Evolutionary conservation across 2,888 invertebrate species (phyloP).

Genomic region (Callimorpha dominula): DNA sequence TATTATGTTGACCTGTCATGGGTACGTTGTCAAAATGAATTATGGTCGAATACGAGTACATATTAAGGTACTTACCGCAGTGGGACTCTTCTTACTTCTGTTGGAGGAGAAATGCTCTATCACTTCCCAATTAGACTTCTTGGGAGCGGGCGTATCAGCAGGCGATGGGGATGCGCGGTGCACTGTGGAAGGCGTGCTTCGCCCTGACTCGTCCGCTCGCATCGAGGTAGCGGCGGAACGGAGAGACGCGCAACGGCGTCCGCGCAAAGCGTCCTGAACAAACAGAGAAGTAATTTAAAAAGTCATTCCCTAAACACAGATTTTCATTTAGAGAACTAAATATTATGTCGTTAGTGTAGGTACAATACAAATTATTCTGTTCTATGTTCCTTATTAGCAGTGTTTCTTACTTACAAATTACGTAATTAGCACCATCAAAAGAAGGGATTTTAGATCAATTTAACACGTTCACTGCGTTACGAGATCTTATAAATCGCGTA

Average conservation of each 20-base stretch:
- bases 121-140: conserved; percentile 96
- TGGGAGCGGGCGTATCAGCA: conserved; percentile 85
- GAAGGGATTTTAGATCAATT: no score
- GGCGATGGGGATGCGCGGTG: conserved; percentile 84
- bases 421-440: no score
- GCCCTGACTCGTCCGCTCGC: conserved; percentile 74
- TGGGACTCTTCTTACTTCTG: conserved; percentile 86
- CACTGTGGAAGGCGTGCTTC: conserved; percentile 77
- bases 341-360: no score
- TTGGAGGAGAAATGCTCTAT: conserved; percentile 94
- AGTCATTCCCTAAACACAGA: neutral
- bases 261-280: conserved; percentile 88
- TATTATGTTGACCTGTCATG: no score
- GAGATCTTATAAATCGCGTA: no score
- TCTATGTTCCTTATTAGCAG: no score
- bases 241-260: conserved; percentile 87
- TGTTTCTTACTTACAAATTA: no score
- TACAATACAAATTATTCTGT: no score
- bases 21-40: no score
- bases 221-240: conserved; percentile 78
- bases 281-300: conserved; percentile 68
- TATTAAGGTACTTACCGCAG: conserved; percentile 67
- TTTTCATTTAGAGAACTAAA: no score
- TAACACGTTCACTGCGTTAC: no score
- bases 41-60: no score